Evolutionary conservation across 2,888 invertebrate genomes (phyloP).

Genomic region (Patella ulyssiponensis): DNA sequence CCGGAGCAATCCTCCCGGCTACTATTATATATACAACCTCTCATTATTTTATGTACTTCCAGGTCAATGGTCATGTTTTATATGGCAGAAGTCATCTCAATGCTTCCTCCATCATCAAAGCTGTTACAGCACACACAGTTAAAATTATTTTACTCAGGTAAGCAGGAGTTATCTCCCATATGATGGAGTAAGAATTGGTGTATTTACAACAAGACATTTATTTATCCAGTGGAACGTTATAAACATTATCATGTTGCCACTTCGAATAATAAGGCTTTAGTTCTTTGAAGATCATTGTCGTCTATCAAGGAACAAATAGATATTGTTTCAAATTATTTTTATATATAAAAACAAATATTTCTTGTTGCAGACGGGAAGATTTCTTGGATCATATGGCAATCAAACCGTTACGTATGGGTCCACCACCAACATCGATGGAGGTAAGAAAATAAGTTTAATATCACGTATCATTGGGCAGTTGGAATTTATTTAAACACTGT

Average conservation of each 20-base stretch:
- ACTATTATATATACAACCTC: too few species aligned
- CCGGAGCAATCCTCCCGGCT: too few species aligned
- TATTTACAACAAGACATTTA: too few species aligned
- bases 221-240: too few species aligned
- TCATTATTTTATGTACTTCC: conserved; percentile 35
- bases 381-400: conserved; percentile 66
- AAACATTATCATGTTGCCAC: too few species aligned
- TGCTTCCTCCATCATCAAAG: conserved; percentile 95
- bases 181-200: background rate
- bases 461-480: too few species aligned
- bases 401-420: conserved; percentile 57
- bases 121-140: conserved; percentile 84
- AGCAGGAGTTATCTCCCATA: conserved; percentile 17
- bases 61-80: conserved; percentile 95
- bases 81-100: conserved; percentile 96
- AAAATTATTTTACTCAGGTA: conserved; percentile 90
- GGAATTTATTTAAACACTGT: too few species aligned
- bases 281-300: too few species aligned
- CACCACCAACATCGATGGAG: conserved; percentile 50
- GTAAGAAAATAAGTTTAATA: conserved; percentile 36
- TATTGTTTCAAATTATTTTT: too few species aligned
- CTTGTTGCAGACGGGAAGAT: conserved; percentile 54
- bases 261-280: too few species aligned
- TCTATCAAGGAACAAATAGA: too few species aligned
- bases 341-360: too few species aligned